phyloP scores from a whole-genome alignment of 2,797 vertebrate genomes.

The Peromyscus nudipes region DNA sequence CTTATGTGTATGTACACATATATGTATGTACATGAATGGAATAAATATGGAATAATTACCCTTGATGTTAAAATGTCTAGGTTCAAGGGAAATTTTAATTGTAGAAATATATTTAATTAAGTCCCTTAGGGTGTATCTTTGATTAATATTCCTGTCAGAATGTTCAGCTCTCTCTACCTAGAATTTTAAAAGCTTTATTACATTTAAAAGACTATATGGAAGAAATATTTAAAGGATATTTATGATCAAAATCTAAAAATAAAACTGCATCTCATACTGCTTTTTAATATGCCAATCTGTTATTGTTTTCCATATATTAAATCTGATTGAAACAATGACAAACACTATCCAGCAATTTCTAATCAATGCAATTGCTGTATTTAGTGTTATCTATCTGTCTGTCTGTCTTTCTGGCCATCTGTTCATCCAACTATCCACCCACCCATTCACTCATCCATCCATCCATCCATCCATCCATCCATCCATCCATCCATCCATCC shows the following conservation, averaged over 20 bases:
- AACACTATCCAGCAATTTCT: neutral
- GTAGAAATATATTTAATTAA: slow-evolving; percentile 44
- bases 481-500: neutral
- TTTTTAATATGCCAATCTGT: neutral
- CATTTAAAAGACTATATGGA: slow-evolving; percentile 8
- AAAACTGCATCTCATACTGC: neutral
- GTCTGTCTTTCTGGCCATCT: neutral
- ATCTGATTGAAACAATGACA: neutral
- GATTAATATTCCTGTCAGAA: slow-evolving; percentile 51
- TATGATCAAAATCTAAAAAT: slow-evolving; percentile 45
- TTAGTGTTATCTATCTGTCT: neutral
- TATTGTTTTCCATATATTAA: neutral
- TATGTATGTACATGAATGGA: neutral
- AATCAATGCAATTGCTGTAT: neutral
- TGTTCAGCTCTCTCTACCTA: neutral
- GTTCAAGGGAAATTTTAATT: slow-evolving; percentile 21
- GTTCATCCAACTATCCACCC: no score
- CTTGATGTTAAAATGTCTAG: neutral
- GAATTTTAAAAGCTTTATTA: neutral
- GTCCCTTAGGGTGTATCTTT: neutral
- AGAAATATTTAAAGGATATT: slow-evolving; percentile 53
- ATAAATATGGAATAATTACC: neutral
- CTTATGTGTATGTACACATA: neutral
- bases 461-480: neutral
- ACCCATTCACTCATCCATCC: no score